Conservation (phyloP, 2,888 invertebrate species). For the Yponomeuta plumbellus region DNA sequence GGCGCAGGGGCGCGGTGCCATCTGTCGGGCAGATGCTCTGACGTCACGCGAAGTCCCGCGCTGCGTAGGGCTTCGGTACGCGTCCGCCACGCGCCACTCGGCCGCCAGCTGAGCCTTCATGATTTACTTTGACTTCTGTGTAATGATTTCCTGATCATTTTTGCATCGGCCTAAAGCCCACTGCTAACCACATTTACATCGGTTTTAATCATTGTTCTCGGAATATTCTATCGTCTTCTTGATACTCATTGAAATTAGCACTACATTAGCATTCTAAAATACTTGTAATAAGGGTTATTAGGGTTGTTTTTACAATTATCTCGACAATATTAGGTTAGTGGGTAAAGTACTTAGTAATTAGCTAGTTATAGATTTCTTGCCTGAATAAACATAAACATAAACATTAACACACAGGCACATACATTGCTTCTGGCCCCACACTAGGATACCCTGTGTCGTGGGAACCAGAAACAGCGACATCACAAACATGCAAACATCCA, state of each 20-base stretch:
- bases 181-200: background rate
- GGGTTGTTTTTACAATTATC: too few relatives aligned
- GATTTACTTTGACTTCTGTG: conserved; percentile 41
- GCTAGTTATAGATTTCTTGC: too few relatives aligned
- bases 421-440: too few relatives aligned
- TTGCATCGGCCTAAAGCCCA: background rate
- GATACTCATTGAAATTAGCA: background rate
- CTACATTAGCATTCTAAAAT: background rate
- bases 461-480: too few relatives aligned
- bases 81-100: conserved; percentile 47
- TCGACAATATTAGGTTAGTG: too few relatives aligned
- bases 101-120: conserved; percentile 45
- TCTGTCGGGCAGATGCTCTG: conserved; percentile 72
- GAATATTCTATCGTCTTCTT: too few relatives aligned
- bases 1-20: conserved; percentile 57
- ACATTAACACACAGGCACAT: too few relatives aligned
- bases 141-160: conserved; percentile 10
- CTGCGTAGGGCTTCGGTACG: conserved; percentile 30
- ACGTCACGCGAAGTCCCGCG: conserved; percentile 70
- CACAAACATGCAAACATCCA: too few relatives aligned
- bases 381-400: too few relatives aligned
- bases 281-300: too few relatives aligned
- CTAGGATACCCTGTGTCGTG: too few relatives aligned
- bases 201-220: background rate
- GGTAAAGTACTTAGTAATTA: too few relatives aligned